phyloP scores from a whole-genome alignment of 2,113 vertebrate species.

The Pterocles orientalis region DNA sequence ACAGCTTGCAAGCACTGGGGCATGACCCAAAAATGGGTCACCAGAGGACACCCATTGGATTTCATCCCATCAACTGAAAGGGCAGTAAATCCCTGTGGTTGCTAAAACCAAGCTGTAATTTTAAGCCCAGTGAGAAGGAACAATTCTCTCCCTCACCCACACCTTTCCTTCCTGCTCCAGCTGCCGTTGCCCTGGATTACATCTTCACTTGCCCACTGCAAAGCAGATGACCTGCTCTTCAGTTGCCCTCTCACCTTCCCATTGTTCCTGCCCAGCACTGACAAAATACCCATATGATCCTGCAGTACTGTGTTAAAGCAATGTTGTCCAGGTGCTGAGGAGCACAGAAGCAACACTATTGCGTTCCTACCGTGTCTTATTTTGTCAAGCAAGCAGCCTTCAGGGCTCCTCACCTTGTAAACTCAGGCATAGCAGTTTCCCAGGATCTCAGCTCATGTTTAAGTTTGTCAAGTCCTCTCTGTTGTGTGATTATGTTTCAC shows the following conservation, averaged over 20 bases:
- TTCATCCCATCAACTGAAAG: constrained; percentile 50
- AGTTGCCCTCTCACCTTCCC: not conserved
- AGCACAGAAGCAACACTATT: not conserved
- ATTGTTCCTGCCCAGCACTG: not conserved
- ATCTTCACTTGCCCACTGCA: not conserved
- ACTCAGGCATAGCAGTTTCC: rapidly evolving
- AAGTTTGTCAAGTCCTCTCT: not conserved
- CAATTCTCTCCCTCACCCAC: constrained; percentile 8
- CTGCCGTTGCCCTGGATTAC: not conserved
- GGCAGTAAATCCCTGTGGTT: constrained; percentile 48
- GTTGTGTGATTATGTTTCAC: not conserved
- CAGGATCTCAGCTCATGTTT: not conserved
- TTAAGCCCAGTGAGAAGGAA: constrained; percentile 38
- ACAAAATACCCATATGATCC: not conserved
- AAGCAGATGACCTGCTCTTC: not conserved
- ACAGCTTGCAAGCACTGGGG: constrained; percentile 16
- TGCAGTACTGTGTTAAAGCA: not conserved
- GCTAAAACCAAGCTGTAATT: constrained; percentile 52
- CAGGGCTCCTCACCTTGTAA: not conserved
- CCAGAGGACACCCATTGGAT: constrained; percentile 54
- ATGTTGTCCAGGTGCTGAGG: not conserved
- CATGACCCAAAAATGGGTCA: constrained; percentile 63
- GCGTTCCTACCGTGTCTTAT: not conserved
- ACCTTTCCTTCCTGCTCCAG: not conserved
- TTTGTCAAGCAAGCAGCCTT: not conserved